Evolutionary conservation across 2,797 vertebrate species (phyloP).

Genomic region (Neosalanx taihuensis): DNA sequence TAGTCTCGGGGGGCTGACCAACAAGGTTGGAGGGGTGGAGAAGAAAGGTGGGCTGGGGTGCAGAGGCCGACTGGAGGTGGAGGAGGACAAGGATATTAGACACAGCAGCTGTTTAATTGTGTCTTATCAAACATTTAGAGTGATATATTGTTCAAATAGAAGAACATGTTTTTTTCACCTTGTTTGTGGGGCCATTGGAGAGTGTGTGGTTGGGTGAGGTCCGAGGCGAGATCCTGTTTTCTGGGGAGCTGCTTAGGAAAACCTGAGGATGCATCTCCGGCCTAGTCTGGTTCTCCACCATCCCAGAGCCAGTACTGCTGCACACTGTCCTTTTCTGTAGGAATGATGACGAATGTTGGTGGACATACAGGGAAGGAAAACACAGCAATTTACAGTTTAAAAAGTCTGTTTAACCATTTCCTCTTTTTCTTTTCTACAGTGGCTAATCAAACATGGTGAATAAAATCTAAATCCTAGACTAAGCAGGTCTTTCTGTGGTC

Average conservation of each 20-base stretch:
- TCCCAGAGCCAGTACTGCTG: conserved; percentile 64
- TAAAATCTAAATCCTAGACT: not conserved
- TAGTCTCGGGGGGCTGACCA: conserved; percentile 75
- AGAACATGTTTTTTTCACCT: conserved; percentile 69
- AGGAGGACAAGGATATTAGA: not conserved
- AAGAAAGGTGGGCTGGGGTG: conserved; percentile 77
- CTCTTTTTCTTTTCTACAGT: not conserved
- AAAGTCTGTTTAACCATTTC: not conserved
- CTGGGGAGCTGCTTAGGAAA: conserved; percentile 78
- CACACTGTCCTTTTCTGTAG: conserved; percentile 81
- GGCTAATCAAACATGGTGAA: not conserved
- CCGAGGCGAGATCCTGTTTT: conserved; percentile 66
- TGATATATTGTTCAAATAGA: not conserved
- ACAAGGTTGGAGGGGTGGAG: conserved; percentile 72
- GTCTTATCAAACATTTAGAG: not conserved
- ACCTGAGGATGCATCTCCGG: conserved; percentile 73
- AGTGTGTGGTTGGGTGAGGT: conserved; percentile 72
- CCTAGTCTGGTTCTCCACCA: conserved; percentile 70
- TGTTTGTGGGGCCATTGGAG: conserved; percentile 80
- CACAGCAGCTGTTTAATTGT: not conserved
- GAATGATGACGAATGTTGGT: conserved; percentile 22
- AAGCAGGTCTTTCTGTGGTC: not conserved
- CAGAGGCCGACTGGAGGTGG: conserved; percentile 66
- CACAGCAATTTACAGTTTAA: not conserved
- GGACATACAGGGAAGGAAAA: not conserved